A percentile compares a stretch with the other conserved stretches of the same genome.
phyloP scores from a whole-genome alignment of 2,888 invertebrate species.

The Cephus runcator region DNA sequence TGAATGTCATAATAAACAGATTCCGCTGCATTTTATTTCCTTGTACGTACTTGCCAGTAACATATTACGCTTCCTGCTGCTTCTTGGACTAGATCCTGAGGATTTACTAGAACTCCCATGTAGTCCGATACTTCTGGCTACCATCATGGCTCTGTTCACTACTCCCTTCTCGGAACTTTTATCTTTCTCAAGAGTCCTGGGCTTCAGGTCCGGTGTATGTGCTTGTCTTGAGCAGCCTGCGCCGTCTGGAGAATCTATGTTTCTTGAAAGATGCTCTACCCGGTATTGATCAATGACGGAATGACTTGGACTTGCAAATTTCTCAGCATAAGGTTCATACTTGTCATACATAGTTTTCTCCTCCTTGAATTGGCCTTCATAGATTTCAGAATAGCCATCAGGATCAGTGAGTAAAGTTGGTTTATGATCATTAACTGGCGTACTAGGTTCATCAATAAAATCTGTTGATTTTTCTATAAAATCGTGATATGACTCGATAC shows the following conservation, averaged over 20 bases:
- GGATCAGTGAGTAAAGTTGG: conserved; percentile 31
- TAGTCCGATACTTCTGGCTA: conserved; percentile 63
- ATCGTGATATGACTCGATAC: conserved; percentile 41
- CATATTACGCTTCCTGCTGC: conserved; percentile 68
- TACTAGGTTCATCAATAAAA: conserved; percentile 43
- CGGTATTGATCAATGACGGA: conserved; percentile 10
- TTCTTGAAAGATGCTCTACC: conserved; percentile 14
- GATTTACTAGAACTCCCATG: conserved; percentile 56
- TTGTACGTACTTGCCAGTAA: conserved; percentile 76
- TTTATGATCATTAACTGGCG: conserved; percentile 28
- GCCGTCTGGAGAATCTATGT: conserved; percentile 48
- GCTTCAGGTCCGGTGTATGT: conserved; percentile 34
- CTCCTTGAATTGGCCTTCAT: conserved; percentile 39
- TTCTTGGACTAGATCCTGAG: conserved; percentile 59
- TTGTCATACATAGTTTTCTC: conserved; percentile 39
- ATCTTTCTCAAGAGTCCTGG: conserved; percentile 52
- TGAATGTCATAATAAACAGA: too few species aligned
- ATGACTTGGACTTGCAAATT: conserved; percentile 29
- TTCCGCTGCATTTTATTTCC: background rate
- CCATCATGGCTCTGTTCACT: conserved; percentile 65
- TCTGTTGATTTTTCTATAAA: conserved; percentile 50
- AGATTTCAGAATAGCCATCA: conserved; percentile 44
- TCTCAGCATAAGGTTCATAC: conserved; percentile 44
- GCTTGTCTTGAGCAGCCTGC: conserved; percentile 44
- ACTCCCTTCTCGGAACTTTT: conserved; percentile 57